Evolutionary conservation across 2,888 invertebrate species (phyloP).

Genomic region (Polydrusus cervinus): DNA sequence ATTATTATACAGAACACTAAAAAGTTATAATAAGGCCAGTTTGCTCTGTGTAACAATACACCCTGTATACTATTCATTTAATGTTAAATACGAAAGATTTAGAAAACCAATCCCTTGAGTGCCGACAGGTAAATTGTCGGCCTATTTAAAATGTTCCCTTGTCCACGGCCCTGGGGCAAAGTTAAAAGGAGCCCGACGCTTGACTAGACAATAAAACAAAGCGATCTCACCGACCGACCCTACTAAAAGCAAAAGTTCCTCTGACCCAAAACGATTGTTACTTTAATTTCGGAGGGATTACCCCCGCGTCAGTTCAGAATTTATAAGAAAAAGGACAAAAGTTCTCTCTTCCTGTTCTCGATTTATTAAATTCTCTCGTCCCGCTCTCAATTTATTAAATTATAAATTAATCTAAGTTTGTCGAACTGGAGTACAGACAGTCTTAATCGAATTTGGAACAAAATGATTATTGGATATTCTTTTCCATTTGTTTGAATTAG

Average conservation of each 20-base stretch:
- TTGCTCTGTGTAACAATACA: too few species aligned
- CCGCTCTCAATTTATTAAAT: too few species aligned
- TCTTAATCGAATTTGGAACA: not conserved
- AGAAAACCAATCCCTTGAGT: too few species aligned
- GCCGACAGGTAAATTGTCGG: too few species aligned
- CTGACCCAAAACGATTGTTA: constrained; percentile 2
- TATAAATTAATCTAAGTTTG: constrained; percentile 4
- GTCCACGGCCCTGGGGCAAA: too few species aligned
- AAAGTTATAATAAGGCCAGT: too few species aligned
- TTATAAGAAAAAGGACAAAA: not conserved
- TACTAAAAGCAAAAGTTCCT: not conserved
- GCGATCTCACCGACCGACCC: not conserved
- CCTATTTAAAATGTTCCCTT: too few species aligned
- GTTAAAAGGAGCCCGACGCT: not conserved
- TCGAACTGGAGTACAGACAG: not conserved
- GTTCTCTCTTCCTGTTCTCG: not conserved
- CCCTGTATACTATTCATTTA: too few species aligned
- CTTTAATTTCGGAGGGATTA: constrained; percentile 11
- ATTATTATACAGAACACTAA: too few species aligned
- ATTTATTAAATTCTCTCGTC: not conserved
- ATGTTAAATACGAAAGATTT: too few species aligned
- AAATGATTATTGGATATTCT: not conserved
- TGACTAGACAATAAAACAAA: constrained; percentile 2
- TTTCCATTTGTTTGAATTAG: not conserved
- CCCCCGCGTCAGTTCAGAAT: not conserved